Conservation (phyloP, 2,888 invertebrate genomes). For the Penaeus monodon region DNA sequence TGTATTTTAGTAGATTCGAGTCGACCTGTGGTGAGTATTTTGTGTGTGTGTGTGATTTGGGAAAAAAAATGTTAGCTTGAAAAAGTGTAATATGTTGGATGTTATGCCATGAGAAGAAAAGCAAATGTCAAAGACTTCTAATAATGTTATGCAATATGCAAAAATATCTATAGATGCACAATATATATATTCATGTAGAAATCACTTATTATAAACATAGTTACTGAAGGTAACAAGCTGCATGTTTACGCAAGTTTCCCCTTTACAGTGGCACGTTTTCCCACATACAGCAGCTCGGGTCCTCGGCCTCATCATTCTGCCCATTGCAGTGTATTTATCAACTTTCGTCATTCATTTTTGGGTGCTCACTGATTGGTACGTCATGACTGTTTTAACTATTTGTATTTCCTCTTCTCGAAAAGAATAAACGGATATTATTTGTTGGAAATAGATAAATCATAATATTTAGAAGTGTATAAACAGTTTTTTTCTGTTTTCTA, state of each 20-base stretch:
- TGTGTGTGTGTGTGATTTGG: too few species aligned
- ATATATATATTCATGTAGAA: too few species aligned
- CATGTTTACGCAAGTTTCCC: background rate
- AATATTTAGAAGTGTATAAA: background rate
- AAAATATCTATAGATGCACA: too few species aligned
- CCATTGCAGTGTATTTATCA: slow-evolving; percentile 52
- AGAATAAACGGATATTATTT: too few species aligned
- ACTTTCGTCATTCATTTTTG: slow-evolving; percentile 60
- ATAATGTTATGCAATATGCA: too few species aligned
- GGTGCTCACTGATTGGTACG: slow-evolving; percentile 55
- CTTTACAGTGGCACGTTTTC: slow-evolving; percentile 52
- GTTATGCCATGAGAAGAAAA: too few species aligned
- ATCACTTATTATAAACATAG: too few species aligned
- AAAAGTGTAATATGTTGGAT: too few species aligned
- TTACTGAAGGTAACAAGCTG: too few species aligned
- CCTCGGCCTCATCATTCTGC: slow-evolving; percentile 47
- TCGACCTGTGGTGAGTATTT: slow-evolving; percentile 37
- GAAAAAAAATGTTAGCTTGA: too few species aligned
- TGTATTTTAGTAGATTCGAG: slow-evolving; percentile 26
- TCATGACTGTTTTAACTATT: background rate
- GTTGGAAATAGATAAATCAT: background rate
- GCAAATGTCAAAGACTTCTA: too few species aligned
- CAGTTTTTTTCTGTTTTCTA: background rate
- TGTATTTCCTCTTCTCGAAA: background rate
- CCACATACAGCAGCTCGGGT: slow-evolving; percentile 57